These are phyloP conservation scores for Oxygymnocypris stewartii DNA, from an alignment of 2,113 vertebrate genomes.

Conservation along the genomic window DNA sequence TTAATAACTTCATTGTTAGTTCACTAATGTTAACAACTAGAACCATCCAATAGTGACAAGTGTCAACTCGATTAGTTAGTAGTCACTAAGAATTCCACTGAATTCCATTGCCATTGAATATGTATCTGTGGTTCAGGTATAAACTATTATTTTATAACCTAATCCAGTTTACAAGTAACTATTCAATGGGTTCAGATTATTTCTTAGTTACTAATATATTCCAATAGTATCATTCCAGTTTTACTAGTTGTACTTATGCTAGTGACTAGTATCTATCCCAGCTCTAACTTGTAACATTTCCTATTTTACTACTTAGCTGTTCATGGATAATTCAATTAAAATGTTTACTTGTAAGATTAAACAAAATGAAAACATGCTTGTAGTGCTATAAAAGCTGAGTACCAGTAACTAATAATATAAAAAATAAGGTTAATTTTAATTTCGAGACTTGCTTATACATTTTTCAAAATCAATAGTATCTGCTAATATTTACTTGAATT, in stretches of 20 bases:
- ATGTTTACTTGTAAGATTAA: neutral
- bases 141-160: neutral
- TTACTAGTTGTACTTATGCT: neutral
- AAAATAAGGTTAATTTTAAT: too few relatives aligned
- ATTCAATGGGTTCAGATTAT: too few relatives aligned
- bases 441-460: too few relatives aligned
- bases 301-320: neutral
- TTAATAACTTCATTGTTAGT: neutral
- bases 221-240: neutral
- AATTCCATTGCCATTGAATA: neutral
- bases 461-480: too few relatives aligned
- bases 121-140: neutral
- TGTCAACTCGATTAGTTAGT: neutral
- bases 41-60: too few relatives aligned
- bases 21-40: neutral
- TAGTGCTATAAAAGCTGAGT: neutral
- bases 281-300: neutral
- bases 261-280: neutral
- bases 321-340: neutral
- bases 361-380: neutral
- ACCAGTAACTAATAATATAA: too few relatives aligned
- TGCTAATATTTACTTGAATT: too few relatives aligned
- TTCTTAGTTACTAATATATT: neutral
- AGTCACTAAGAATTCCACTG: neutral
- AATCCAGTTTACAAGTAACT: neutral